A percentile compares a stretch with the other conserved stretches of the same genome.
Conservation (phyloP, 2,888 invertebrate species). For the Acrobeloides nanus region DNA sequence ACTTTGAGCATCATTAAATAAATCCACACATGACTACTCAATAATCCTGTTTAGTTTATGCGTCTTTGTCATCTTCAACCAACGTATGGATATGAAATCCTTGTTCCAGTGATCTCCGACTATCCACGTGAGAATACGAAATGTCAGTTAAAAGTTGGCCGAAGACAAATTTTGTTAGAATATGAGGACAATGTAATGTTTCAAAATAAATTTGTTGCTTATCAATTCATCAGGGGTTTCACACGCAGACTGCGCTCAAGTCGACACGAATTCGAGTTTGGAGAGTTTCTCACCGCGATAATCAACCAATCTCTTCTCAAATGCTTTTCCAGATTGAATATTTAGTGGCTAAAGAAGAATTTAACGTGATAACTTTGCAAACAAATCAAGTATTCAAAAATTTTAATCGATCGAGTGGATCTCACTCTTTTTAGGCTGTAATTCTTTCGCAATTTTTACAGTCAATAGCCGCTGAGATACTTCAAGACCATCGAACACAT, state of each 20-base stretch:
- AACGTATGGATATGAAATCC: slow-evolving; percentile 80
- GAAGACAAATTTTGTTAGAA: slow-evolving; percentile 37
- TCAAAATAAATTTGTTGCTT: background rate
- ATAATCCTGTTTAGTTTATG: no score
- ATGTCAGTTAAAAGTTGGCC: slow-evolving; percentile 72
- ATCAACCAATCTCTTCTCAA: slow-evolving; percentile 17
- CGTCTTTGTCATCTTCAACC: slow-evolving; percentile 74
- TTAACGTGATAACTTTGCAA: slow-evolving; percentile 85
- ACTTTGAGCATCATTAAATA: no score
- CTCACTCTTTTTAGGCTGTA: slow-evolving; percentile 64
- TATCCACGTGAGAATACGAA: slow-evolving; percentile 63
- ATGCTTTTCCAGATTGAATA: slow-evolving; percentile 47
- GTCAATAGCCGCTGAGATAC: slow-evolving; percentile 81
- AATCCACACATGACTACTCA: no score
- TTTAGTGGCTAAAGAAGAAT: slow-evolving; percentile 60
- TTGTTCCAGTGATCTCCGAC: slow-evolving; percentile 69
- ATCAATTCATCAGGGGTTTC: slow-evolving; percentile 9
- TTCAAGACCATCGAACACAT: no score
- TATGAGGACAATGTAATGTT: slow-evolving; percentile 19
- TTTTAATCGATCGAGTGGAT: slow-evolving; percentile 4
- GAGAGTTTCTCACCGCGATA: slow-evolving; percentile 64
- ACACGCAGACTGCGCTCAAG: slow-evolving; percentile 17
- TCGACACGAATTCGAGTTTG: slow-evolving; percentile 90
- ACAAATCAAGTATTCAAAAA: slow-evolving; percentile 30
- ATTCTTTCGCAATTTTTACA: slow-evolving; percentile 89